Base-by-base conservation (phyloP, 2,888 invertebrate genomes). In the Chymomyza caudatula region DNA sequence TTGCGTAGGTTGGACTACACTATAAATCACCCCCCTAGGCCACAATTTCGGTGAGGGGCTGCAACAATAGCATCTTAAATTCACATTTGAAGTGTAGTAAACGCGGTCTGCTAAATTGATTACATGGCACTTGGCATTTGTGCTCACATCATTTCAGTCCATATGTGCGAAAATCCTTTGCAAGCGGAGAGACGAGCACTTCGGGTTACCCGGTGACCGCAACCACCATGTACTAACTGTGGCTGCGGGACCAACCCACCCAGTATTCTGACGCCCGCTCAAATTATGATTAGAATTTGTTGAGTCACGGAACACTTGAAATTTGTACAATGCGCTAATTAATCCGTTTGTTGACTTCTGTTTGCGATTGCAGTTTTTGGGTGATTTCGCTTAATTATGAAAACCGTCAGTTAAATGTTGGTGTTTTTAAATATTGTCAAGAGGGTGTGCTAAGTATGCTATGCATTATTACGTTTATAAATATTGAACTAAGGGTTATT, bases 61-160 rank as follows among this genome's bases (percentile, higher is more conserved):
- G 56, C 69, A 83, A 81, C 81, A 86, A 86, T 84, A 65, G 72
- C 78, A 76, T 74, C 86, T 82, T 82, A 86, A 82, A 84, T 86
- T 82, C 84, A 78, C 84, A 84, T 82, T 84, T 65, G 69, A 74
- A 83, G 76, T 76, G 76, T 80, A 70, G 67, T 71, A 60, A 49
- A 49, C 54, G 56, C 57, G 67, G 20, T 53, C 65, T 61, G 76
- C 63, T 81, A 86, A 82, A 86, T 86, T 82, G 84, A 82, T 82
- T 82, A 84, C 76, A 84, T 83, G 74, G 70, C 86, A 82, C 86
- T 81, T 84, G 59, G 22, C 51, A 29, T 53, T 53, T 25, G 53
- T 25, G 81, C 71, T 83, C 76, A 74, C 81, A 76, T 86, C 81
- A 86, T 82, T 84, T 84, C 65, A 62, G 78, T 80, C 78, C 81